These are phyloP conservation scores for Drosophila suboccidentalis DNA, from an alignment of 2,888 invertebrate species.

Conservation along the genomic window DNA sequence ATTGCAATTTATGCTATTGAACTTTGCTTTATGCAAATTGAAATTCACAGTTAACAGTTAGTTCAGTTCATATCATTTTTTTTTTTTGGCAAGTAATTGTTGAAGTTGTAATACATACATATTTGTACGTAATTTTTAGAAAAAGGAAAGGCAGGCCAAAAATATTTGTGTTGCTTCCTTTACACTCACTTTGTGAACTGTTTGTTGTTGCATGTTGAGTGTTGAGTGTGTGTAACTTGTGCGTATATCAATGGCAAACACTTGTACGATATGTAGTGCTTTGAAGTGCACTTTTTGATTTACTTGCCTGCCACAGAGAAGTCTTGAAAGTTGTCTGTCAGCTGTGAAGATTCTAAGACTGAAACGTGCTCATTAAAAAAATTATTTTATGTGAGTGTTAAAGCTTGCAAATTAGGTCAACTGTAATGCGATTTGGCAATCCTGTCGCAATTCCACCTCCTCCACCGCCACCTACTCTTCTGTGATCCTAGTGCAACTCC, in stretches of 20 bases:
- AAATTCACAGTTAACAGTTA: conserved; percentile 37
- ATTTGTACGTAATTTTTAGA: conserved; percentile 1
- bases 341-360: conserved; percentile 13
- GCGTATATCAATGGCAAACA: conserved; percentile 65
- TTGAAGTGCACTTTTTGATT: conserved; percentile 43
- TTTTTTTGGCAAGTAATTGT: conserved; percentile 47
- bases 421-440: conserved; percentile 65
- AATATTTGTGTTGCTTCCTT: conserved; percentile 13
- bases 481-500: neutral
- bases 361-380: conserved; percentile 35
- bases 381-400: too few species aligned
- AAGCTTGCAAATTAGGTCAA: conserved; percentile 44
- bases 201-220: conserved; percentile 15
- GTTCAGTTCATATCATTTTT: conserved; percentile 14
- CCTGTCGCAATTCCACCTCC: conserved; percentile 5
- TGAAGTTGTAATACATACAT: conserved; percentile 8
- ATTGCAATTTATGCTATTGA: conserved; percentile 68
- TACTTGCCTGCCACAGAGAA: conserved; percentile 35
- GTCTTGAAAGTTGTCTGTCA: conserved; percentile 30
- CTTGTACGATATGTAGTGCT: conserved; percentile 55
- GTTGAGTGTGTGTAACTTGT: conserved; percentile 2
- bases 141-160: conserved; percentile 13
- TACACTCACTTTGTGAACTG: conserved; percentile 21
- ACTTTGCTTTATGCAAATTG: conserved; percentile 70
- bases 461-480: neutral